phyloP scores from a whole-genome alignment of 2,113 vertebrate genomes.

The Halcyon senegalensis region DNA sequence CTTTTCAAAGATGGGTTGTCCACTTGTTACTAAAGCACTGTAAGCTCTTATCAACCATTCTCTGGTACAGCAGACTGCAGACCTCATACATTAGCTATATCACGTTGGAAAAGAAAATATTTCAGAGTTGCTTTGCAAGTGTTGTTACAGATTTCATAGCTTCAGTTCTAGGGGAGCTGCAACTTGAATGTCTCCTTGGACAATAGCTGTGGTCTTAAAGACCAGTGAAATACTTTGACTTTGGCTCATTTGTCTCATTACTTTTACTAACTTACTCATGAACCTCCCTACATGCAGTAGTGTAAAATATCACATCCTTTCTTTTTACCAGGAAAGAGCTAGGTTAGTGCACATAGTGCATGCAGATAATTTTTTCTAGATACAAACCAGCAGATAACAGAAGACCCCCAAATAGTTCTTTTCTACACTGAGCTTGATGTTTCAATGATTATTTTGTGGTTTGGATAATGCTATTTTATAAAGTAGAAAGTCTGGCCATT shows the following conservation, averaged over 20 bases:
- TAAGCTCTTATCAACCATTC: accelerated
- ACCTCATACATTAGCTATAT: neutral
- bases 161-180: neutral
- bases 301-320: neutral
- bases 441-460: slow-evolving; percentile 28
- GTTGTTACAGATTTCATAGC: neutral
- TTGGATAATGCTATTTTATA: slow-evolving; percentile 43
- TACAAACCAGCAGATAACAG: slow-evolving; percentile 21
- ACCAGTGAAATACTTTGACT: neutral
- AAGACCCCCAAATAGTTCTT: neutral
- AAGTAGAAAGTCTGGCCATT: slow-evolving; percentile 55
- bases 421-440: slow-evolving; percentile 33
- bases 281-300: neutral
- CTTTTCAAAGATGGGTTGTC: neutral
- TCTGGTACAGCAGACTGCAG: neutral
- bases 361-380: neutral
- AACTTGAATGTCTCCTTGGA: neutral
- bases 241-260: neutral
- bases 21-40: accelerated
- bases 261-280: neutral
- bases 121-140: neutral
- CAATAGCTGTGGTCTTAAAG: neutral
- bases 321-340: neutral
- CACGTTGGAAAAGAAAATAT: neutral
- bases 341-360: neutral